Evolutionary conservation across 2,888 invertebrate genomes (phyloP).

Genomic region (Thelaira solivaga): DNA sequence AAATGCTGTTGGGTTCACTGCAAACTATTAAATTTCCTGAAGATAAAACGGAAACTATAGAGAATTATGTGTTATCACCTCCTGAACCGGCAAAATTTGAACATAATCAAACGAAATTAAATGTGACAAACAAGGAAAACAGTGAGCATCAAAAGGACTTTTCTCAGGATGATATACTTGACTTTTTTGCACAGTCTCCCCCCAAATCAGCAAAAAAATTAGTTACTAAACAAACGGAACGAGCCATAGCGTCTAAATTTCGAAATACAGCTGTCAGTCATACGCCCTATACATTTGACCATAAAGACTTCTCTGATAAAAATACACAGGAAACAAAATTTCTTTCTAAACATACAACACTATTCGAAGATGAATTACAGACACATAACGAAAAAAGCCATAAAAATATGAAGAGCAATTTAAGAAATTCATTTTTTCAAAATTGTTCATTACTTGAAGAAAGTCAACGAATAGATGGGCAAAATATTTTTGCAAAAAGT

Average conservation of each 20-base stretch:
- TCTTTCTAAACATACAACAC: constrained; percentile 15
- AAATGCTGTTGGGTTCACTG: constrained; percentile 36
- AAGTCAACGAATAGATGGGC: constrained; percentile 20
- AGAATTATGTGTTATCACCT: constrained; percentile 39
- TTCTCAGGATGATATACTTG: constrained; percentile 65
- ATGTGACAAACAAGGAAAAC: not conserved
- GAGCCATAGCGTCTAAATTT: not conserved
- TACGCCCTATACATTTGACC: constrained; percentile 18
- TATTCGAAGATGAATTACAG: constrained; percentile 61
- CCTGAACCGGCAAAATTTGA: constrained; percentile 27
- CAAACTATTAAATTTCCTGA: constrained; percentile 54
- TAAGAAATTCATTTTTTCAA: constrained; percentile 57
- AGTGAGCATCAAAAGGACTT: not conserved
- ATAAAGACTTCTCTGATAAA: constrained; percentile 66
- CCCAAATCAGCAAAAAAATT: constrained; percentile 56
- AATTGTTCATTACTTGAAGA: constrained; percentile 55
- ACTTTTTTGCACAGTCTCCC: constrained; percentile 70
- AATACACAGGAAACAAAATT: constrained; percentile 60
- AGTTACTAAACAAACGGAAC: constrained; percentile 15
- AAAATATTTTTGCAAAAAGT: constrained; percentile 11
- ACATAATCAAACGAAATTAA: constrained; percentile 47
- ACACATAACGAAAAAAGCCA: not conserved
- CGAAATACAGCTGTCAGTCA: constrained; percentile 37
- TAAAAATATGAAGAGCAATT: not conserved
- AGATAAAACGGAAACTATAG: constrained; percentile 64